Base-by-base conservation (phyloP, 2,113 vertebrate species). In the Labeo catla region DNA sequence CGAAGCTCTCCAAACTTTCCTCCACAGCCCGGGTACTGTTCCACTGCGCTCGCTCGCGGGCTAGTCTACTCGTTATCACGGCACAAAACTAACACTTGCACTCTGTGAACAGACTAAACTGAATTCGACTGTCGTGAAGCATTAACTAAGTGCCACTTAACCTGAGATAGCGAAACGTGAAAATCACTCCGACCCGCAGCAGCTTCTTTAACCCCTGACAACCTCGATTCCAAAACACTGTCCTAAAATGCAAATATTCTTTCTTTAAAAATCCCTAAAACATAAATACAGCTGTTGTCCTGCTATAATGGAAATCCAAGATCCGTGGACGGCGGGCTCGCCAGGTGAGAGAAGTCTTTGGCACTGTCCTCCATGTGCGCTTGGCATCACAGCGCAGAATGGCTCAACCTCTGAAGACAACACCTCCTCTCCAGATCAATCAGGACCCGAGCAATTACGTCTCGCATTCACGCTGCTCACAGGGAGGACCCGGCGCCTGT, bases 401-500 rank as follows among this genome's bases (percentile, higher is more conserved):
- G 91, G 92, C 91, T 80, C 39, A 94, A 95, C 93, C 83, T 76
- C 72, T 52, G 83, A 87, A 86, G 85, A 91, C 86, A 91, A 92
- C 93, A 93, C 94, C 92, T 93, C 74, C 89, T 93, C 91, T 91
- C 92, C 92, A 91, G 91, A 92, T 92, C 91, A 92, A 91, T 89
- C 81, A 90, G 87, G 93, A 92, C 94, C 94, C 92, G 93, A 92
- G 92, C 95, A 91, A 89, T 90, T 84, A 90, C 86, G 92, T 91
- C 92, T 91, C 91, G 90, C 85, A 86, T 96, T 95, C 96, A 95
- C 90, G 90, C 96, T 95, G 85, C 88, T 96, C 96, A 96, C 94
- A 94, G 95, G 96, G 96, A 96, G 96, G 95, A 96, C 95, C 96
- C 95, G 91, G 95, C 94, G 94, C 95, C 93, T 94, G 95, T 15